phyloP scores from a whole-genome alignment of 2,888 invertebrate species.

The Bimastos eiseni region DNA sequence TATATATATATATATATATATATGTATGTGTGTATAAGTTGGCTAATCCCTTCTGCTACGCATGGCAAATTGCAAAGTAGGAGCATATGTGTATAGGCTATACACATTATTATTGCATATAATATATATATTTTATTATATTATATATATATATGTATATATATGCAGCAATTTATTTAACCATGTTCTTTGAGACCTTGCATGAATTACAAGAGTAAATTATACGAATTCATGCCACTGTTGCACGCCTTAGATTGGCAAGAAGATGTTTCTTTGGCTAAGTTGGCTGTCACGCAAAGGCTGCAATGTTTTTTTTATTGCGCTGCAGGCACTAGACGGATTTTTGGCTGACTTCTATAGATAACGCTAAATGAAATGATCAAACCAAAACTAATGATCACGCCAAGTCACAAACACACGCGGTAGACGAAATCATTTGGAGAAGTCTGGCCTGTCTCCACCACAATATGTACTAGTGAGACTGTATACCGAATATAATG shows the following conservation, averaged over 20 bases:
- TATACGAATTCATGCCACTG: neutral
- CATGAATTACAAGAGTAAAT: neutral
- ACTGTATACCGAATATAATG: neutral
- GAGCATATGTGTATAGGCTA: no score
- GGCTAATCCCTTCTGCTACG: no score
- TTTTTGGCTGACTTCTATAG: neutral
- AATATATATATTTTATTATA: no score
- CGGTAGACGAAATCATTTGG: neutral
- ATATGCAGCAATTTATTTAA: neutral
- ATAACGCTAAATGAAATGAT: neutral
- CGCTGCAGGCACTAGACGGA: neutral
- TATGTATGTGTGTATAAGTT: no score
- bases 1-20: no score
- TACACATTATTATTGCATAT: no score
- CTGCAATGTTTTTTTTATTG: neutral
- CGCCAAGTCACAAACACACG: neutral
- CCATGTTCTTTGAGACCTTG: neutral
- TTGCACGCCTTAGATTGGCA: conserved; percentile 2
- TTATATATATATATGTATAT: no score
- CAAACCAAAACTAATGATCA: neutral
- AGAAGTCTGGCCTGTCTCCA: neutral
- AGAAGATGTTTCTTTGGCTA: neutral
- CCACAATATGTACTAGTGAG: no score
- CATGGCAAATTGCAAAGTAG: no score
- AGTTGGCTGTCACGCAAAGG: neutral